Base-by-base conservation (phyloP, 2,888 invertebrate genomes). In the Platypus cylindrus region DNA sequence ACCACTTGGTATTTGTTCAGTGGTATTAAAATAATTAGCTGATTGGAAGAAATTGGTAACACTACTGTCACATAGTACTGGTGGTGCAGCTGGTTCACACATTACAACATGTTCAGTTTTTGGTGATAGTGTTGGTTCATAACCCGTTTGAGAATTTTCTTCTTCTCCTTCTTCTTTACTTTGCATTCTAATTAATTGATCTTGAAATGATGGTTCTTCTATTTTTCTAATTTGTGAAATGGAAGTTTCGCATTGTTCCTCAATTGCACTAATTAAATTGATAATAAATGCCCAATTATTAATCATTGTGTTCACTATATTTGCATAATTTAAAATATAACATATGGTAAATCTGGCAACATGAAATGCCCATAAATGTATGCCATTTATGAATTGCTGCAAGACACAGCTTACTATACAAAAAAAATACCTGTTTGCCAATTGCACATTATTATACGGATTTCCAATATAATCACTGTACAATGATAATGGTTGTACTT, bases 11-110 rank as follows among this genome's bases (percentile, higher is more conserved):
- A 69, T 66, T 38, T 55, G 53, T 38, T 58, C 59, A 26, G 67
- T 66, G 3, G 63, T 63, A 1, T 67, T 65, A 49, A 78, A 79
- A 53, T 78, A 79, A 51, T 70, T 77, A 0, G 75, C 66, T 46
- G 76, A 75, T 45, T 71, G 72, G 48, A 74, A 75, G 38, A 70
- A 48, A 30, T 49, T 44, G 15, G 33, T 32, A 24, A 24, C 5
- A 31, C 17, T 14, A 14, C 12, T n/a, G n/a, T n/a, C n/a, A n/a
- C n/a, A n/a, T n/a, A n/a, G n/a, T n/a, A n/a, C n/a, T n/a, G n/a
- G 40, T 38, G 5, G 37, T 30, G 17, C 41, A 33, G 20, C 40
- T 41, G 16, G 34, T 23, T 17, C 32, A 29, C 2, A 17, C 22
- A 17, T 9, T 17, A 20, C n/a, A n/a, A n/a, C n/a, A n/a, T n/a